Conservation (phyloP, 2,888 invertebrate species). For the Lumbricus terrestris region DNA sequence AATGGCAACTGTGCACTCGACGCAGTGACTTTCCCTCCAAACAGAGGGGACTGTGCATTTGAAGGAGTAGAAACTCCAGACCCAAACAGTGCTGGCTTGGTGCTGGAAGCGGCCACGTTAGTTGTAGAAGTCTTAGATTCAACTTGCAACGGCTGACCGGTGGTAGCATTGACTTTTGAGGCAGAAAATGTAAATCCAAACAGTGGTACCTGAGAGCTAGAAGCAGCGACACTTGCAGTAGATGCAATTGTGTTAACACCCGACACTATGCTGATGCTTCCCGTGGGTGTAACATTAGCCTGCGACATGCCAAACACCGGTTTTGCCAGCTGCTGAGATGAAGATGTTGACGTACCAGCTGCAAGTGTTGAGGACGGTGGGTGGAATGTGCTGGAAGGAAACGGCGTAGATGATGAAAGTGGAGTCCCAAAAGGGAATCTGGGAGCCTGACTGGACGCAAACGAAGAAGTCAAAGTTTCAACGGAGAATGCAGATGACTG, state of each 20-base stretch:
- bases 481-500: background rate
- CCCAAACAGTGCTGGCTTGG: background rate
- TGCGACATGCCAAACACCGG: background rate
- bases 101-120: background rate
- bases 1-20: background rate
- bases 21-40: background rate
- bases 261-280: background rate
- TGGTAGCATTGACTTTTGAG: background rate
- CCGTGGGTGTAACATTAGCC: background rate
- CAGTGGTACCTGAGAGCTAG: background rate
- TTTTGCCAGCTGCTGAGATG: background rate
- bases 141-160: background rate
- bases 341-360: background rate
- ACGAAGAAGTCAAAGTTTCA: background rate
- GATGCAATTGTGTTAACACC: background rate
- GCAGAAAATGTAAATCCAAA: background rate
- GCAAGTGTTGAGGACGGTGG: background rate
- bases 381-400: background rate
- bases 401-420: background rate
- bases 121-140: background rate
- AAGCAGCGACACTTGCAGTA: background rate
- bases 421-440: background rate
- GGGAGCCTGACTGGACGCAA: background rate
- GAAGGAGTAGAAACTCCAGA: background rate
- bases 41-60: background rate